Conservation (phyloP, 1,140 invertebrate genomes). For the Octopus sinensis region DNA sequence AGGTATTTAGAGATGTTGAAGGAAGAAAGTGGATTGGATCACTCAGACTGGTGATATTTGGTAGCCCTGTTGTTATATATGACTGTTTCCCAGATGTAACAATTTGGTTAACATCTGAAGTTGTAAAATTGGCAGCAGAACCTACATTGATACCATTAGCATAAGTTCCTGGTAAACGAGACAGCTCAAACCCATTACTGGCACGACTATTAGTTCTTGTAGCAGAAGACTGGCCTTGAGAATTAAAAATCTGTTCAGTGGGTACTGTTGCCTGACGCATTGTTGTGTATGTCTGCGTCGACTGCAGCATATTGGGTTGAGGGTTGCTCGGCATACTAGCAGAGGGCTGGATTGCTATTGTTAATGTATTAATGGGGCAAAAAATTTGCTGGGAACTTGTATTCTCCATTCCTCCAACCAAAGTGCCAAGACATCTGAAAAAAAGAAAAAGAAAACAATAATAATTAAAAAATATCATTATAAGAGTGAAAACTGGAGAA, state of each 20-base stretch:
- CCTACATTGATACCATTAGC: slow-evolving; percentile 1
- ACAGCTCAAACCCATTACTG: slow-evolving; percentile 20
- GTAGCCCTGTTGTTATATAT: neutral
- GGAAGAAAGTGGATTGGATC: slow-evolving; percentile 8
- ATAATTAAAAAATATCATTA: too few species aligned
- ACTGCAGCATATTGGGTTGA: slow-evolving; percentile 1
- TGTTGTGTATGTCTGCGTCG: neutral
- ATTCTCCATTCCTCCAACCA: slow-evolving; percentile 6
- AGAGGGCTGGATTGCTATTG: neutral
- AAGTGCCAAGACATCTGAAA: neutral
- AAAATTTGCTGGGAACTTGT: neutral
- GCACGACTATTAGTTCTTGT: neutral
- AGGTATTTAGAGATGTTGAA: neutral
- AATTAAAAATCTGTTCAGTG: neutral
- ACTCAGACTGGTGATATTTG: slow-evolving; percentile 10
- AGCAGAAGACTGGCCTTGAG: neutral
- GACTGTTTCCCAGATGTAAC: slow-evolving; percentile 1
- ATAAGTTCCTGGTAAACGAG: slow-evolving; percentile 14
- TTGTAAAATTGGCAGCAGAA: neutral
- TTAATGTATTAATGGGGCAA: neutral
- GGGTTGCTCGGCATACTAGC: slow-evolving; percentile 3
- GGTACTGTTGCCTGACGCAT: neutral
- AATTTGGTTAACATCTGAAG: slow-evolving; percentile 1
- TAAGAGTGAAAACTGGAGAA: too few species aligned
- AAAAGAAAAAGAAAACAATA: neutral